phyloP scores from a whole-genome alignment of 1,140 invertebrate genomes.

The Amyelois transitella region DNA sequence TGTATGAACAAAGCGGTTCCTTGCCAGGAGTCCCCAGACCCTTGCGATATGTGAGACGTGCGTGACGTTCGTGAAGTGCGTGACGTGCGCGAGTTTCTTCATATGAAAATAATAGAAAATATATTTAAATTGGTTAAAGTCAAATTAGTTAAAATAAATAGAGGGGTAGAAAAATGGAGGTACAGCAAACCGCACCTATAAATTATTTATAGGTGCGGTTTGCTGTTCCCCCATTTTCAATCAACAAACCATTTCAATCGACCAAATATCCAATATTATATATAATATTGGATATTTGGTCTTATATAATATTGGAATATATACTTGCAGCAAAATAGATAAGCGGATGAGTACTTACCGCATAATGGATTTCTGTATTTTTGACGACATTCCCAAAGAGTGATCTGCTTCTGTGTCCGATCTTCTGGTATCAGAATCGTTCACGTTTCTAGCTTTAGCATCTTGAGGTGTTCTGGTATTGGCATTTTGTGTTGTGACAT shows the following conservation, averaged over 20 bases:
- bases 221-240: too few species aligned
- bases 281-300: too few species aligned
- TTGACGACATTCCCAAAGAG: background rate
- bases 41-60: background rate
- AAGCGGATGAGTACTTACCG: slow-evolving; percentile 26
- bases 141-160: too few species aligned
- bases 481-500: background rate
- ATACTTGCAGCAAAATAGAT: too few species aligned
- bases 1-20: slow-evolving; percentile 16
- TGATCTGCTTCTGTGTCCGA: slow-evolving; percentile 33
- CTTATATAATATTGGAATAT: too few species aligned
- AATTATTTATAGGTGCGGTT: too few species aligned
- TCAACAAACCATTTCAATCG: too few species aligned
- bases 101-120: background rate
- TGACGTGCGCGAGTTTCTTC: too few species aligned
- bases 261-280: too few species aligned
- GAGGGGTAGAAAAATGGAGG: too few species aligned
- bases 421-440: slow-evolving; percentile 7
- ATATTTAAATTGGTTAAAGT: background rate
- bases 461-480: background rate
- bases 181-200: too few species aligned
- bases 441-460: background rate
- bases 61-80: too few species aligned
- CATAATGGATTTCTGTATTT: slow-evolving; percentile 15
- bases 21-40: background rate